A percentile compares a stretch with the other conserved stretches of the same genome.
These are phyloP conservation scores for Benitochromis conjunctus DNA, from an alignment of 2,113 vertebrate genomes.

Conservation along the genomic window DNA sequence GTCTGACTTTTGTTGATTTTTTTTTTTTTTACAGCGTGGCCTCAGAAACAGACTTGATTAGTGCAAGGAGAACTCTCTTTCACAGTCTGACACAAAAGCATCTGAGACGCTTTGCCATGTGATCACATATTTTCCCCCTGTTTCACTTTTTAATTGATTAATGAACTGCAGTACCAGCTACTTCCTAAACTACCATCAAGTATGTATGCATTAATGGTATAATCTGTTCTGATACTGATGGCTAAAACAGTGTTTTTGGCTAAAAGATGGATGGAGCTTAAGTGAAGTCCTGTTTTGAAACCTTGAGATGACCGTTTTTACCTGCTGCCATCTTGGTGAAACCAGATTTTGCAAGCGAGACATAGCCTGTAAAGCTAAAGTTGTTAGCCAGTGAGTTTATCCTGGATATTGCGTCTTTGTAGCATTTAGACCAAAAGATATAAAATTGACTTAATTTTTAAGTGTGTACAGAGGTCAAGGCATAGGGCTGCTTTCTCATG, in stretches of 20 bases:
- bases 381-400: neutral
- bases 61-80: conserved; percentile 24
- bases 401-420: neutral
- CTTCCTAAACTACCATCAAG: neutral
- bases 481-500: no score
- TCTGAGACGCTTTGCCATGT: neutral
- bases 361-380: neutral
- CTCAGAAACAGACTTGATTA: neutral
- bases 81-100: neutral
- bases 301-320: neutral
- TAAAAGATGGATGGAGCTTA: neutral
- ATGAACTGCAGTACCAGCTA: neutral
- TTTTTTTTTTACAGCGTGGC: neutral
- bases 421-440: no score
- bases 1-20: conserved; percentile 21
- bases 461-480: neutral
- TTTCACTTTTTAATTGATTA: neutral
- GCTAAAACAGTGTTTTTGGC: neutral
- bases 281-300: neutral
- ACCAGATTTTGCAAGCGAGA: neutral
- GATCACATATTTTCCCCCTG: neutral
- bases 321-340: neutral
- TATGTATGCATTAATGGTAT: neutral
- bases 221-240: neutral
- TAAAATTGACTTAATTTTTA: no score